Base-by-base conservation (phyloP, 2,113 vertebrate species). In the Ammodytes dubius region DNA sequence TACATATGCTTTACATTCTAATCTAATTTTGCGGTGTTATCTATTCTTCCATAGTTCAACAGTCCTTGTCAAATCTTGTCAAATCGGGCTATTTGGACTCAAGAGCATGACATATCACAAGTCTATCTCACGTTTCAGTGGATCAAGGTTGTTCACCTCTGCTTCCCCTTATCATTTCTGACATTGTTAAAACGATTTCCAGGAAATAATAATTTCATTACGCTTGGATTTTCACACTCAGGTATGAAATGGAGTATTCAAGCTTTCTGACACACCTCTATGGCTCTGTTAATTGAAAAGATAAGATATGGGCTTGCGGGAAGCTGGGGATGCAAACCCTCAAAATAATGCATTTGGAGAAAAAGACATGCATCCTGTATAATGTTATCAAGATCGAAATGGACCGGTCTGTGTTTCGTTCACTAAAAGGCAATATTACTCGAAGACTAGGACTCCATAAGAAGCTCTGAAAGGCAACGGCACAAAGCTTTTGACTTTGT, bases 1-100 rank as follows among this genome's bases (percentile, higher is more conserved):
- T 56, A 59, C 7, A 50, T 67, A 74, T 52, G 45, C 53, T 74
- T 76, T 76, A 54, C 15, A 77, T 83, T 57, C 64, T 85, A 88
- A 89, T 82, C 74, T 72, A 59, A 85, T 89, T 81, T 89, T 11
- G 17, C 70, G 66, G 60, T 13, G 70, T 89, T 70, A 81, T 76
- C 74, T 61, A 57, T 45, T 78, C 58, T 67, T 58, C 56, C 39
- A 61, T 66, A 69, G 58, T 74, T 85, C 58, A 71, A 42, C 50
- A 80, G 74, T 67, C 77, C 64, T 58, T 64, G 70, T 74, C 19
- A 67, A 59, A 57, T 54, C 45, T 70, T 39, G 54, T 74, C 19
- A 67, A 59, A 57, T 54, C 45, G 66, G 27, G 54, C 68, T 67
- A 60, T 76, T 71, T 80, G 60, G 19, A 78, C 74, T 68, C 19